Base-by-base conservation (phyloP, 2,113 vertebrate species). In the Seriola aureovittata region DNA sequence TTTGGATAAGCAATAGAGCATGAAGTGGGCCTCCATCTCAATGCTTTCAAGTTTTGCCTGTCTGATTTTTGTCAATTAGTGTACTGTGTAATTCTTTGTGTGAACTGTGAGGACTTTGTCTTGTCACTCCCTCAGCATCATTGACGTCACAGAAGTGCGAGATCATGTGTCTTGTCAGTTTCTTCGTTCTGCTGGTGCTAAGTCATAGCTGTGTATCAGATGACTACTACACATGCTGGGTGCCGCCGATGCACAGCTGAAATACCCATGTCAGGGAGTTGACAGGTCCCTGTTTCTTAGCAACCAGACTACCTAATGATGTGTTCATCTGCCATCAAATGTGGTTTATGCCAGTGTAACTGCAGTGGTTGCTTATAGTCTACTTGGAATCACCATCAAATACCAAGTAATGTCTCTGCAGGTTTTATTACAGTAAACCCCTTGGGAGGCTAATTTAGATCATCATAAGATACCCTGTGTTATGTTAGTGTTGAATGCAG, bases 231-330 rank as follows among this genome's bases (percentile, higher is more conserved):
- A 81, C 87, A 90, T 83, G 78, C 82, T 48, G 59, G 50, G 70
- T 68, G 80, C 79, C 1, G 34, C 70, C 3, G 8, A 66, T 74
- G 77, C 79, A 86, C 87, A 89, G 90, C 85, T 91, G 80, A 91
- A 90, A 91, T 89, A 91, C 88, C 87, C 81, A 78, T 89, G 88
- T 88, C 91, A 74, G 71, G 68, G 81, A 90, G 82, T 88, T 84
- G 75, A 93, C 88, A 81, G 82, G 79, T 75, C 38, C 32, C 75
- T 81, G 91, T 92, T 91, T 88, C 93, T 85, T 44, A 90, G 93
- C 90, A 94, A 92, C 93, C 16, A n/a, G 50, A 76, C 80, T 77
- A 72, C 68, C 75, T 78, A 89, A 85, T 86, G 54, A 42, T 78
- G 74, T 85, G 74, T 85, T 90, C 89, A 82, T 92, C 76, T 84